Evolutionary conservation across 53 echinoderm and acorn worm species (phyloP), one percentile per base, ranked within the genome.

Genomic region (Pentamera pediparva): DNA sequence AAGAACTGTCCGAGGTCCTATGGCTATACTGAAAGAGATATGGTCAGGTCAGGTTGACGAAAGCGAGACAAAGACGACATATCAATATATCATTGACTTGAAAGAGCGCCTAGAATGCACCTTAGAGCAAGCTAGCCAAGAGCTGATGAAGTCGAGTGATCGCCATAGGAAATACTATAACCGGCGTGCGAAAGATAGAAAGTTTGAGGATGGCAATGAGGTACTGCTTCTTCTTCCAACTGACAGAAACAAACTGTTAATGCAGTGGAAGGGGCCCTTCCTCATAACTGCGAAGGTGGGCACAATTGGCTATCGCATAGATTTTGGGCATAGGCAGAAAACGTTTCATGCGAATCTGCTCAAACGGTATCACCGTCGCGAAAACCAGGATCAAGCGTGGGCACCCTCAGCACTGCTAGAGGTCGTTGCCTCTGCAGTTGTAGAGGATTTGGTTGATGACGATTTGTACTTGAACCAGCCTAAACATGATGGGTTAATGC

Each of bases 161-260:
- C 39, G 75, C 18, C 62, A 75, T 32, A 45, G 37, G 56, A 10
- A 35, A 9, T 77, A 86, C 35, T 82, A 82, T 32, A 67, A 82
- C 35, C 59, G 56, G 19, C 65, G 72, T 17, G 52, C 79, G 4
- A 65, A 43, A 45, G 45, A 45, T 17, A 45, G 45, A 45, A 39
- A 56, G 26, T 81, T 81, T 7, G n/a, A 81, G 12, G 41, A 59
- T 25, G 75, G 75, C 7, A 69, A 85, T 39, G 31, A 75, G 31
- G 80, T 65, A 6, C 59, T 81, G 3, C 39, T 85, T 1, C 38
- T 85, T 2, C 75, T 85, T 4, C 85, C 85, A 8, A 79, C 85
- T 0, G 84, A 84, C 26, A 22, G 33, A 2, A 85, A 85, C 37
- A 85, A 85, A 61, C 58, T 75, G 5, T 58, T 75, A 4, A 15